Base-by-base conservation (phyloP, 2,888 invertebrate genomes). In the Isotomurus palustris region DNA sequence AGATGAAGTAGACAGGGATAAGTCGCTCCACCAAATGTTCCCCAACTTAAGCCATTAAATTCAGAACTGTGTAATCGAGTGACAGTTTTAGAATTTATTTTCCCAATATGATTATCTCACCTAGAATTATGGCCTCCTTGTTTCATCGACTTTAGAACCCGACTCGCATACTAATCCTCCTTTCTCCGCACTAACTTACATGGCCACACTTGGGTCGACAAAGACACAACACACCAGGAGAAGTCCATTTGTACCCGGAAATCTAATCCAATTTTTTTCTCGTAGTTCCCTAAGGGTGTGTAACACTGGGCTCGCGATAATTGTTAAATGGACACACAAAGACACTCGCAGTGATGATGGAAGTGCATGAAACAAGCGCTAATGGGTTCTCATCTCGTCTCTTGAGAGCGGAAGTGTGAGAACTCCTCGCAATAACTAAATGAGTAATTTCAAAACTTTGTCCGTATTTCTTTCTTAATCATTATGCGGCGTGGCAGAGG, bases 1-100 rank as follows among this genome's bases (percentile, higher is more conserved):
- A n/a, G n/a, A n/a, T n/a, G n/a, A n/a, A n/a, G n/a, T n/a, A n/a
- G n/a, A n/a, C n/a, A n/a, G n/a, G n/a, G n/a, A n/a, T n/a, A n/a
- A n/a, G n/a, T n/a, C n/a, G n/a, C n/a, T n/a, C n/a, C n/a, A n/a
- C n/a, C n/a, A n/a, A 29, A 38, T 32, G 53, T 35, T 52, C 48
- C 21, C 36, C 36, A 61, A 61, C 61, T 61, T 57, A 53, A 54
- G 50, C 56, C 57, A 60, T 60, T 60, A 61, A 57, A 53, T 57
- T 61, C 61, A 61, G 32, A 8, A 32, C 32, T 8, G 22, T 43
- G 24, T 17, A 24, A 24, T 43, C 8, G 21, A 24, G 10, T 14
- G 22, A 14, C 6, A 43, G 43, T 43, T 43, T 43, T 43, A 43
- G 21, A 43, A 43, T 43, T 43, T 43, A 43, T 43, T 43, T 43